phyloP scores from a whole-genome alignment of 2,113 vertebrate species.

The Fukomys damarensis region DNA sequence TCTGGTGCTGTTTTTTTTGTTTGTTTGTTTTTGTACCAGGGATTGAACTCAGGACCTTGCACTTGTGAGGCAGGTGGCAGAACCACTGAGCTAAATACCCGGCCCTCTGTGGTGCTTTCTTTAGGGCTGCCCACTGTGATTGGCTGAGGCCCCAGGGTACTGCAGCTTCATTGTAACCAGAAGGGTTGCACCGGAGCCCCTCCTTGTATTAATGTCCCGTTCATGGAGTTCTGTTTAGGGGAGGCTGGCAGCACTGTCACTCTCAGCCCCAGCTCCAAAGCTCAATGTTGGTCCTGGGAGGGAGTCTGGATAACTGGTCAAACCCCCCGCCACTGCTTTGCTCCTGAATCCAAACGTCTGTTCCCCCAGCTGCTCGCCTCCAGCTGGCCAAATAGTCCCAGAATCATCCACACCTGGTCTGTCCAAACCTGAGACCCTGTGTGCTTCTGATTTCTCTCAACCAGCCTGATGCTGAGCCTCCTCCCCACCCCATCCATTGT shows the following conservation, averaged over 20 bases:
- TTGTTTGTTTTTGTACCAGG: too few relatives aligned
- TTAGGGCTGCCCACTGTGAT: too few relatives aligned
- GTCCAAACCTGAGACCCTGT: neutral
- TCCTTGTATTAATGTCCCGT: neutral
- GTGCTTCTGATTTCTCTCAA: neutral
- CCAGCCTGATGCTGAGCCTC: neutral
- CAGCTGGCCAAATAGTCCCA: accelerated
- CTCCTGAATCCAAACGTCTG: neutral
- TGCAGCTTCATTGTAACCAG: too few relatives aligned
- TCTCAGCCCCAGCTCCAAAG: too few relatives aligned
- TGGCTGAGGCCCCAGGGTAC: accelerated
- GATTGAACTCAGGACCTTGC: too few relatives aligned
- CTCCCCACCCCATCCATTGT: too few relatives aligned
- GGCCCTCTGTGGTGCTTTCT: neutral
- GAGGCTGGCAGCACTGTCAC: neutral
- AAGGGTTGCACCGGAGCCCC: neutral
- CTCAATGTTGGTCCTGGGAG: neutral
- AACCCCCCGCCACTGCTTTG: neutral
- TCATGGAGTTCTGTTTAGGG: neutral
- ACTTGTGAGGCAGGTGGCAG: too few relatives aligned
- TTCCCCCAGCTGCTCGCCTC: accelerated
- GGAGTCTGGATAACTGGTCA: neutral
- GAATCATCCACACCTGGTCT: neutral
- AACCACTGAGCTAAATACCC: too few relatives aligned
- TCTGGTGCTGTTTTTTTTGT: too few relatives aligned